phyloP scores from a whole-genome alignment of 2,888 invertebrate species.

The Epinotia bilunana region DNA sequence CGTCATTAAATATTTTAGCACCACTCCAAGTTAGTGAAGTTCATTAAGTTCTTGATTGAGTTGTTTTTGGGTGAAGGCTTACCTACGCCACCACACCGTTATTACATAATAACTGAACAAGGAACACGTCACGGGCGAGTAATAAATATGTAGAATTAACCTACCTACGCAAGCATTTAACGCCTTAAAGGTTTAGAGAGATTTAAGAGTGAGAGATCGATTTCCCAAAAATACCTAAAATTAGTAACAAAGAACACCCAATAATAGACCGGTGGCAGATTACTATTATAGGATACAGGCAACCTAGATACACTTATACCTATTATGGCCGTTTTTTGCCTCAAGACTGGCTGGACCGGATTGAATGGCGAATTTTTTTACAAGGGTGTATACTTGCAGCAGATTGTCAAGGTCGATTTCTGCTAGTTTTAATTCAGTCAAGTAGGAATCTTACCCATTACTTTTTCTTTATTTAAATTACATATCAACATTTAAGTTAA shows the following conservation, averaged over 20 bases:
- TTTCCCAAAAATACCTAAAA: neutral
- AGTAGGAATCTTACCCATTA: neutral
- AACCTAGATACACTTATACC: neutral
- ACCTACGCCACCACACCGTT: conserved; percentile 23
- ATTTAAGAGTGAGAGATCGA: neutral
- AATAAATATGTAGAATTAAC: neutral
- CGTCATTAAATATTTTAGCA: conserved; percentile 78
- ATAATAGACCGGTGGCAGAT: neutral
- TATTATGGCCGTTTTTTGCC: neutral
- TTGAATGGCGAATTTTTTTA: conserved; percentile 7
- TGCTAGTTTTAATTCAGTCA: neutral
- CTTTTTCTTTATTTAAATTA: neutral
- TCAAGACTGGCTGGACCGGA: conserved; percentile 11
- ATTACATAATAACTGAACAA: conserved; percentile 28
- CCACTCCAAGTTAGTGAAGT: conserved; percentile 80
- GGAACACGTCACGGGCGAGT: conserved; percentile 1
- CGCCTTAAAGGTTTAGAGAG: neutral
- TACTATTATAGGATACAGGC: neutral
- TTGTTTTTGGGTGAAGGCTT: conserved; percentile 50
- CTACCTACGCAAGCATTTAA: neutral
- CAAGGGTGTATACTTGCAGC: neutral
- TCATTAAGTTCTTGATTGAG: conserved; percentile 78
- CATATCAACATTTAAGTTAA: too few species aligned
- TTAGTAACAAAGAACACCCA: neutral
- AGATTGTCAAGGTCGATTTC: neutral